Base-by-base conservation (phyloP, 2,113 vertebrate genomes). In the Accipiter cooperii region DNA sequence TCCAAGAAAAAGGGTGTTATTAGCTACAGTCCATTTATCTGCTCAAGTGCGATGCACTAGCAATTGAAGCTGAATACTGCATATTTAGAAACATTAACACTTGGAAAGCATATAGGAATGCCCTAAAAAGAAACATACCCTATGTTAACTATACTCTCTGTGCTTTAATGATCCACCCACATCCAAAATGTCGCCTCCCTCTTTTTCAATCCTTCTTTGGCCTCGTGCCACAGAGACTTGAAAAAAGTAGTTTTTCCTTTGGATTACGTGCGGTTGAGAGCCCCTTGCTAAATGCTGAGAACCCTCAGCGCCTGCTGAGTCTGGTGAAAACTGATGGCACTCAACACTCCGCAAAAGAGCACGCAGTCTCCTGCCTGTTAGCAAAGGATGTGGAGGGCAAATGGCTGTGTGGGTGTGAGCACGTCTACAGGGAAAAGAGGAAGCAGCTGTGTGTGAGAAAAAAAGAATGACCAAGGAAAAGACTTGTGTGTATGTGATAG, bases 151-250 rank as follows among this genome's bases (percentile, higher is more conserved):
- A 96, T 84, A 79, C 74, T 95, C 61, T 47, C 76, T 95, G 44
- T 87, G 87, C 81, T 95, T 96, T 96, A 97, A 96, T 96, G 96
- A 95, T 94, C 77, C 87, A 89, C 95, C 91, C 93, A 95, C 88
- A 1, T 82, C 77, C 97, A 96, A 49, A 97, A 97, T 97, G 96
- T 96, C 79, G 69, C 86, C 84, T 93, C 81, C 90, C 82, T 94
- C 78, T 82, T 96, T 96, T 97, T 95, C 46, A 92, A 94, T 93
- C 70, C 78, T 89, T 79, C 63, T 69, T 90, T 95, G 93, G 93
- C 91, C 4, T 34, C 0, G 0, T 52, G 91, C 94, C 97, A 93
- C 7, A 1, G 36, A 57, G 79, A 85, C 74, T 93, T 63, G 57
- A 75, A 89, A 69, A 71, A 87, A 40, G 58, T 55, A 49, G 51